Evolutionary conservation across 2,113 vertebrate genomes (phyloP).

Genomic region (Phycodurus eques): DNA sequence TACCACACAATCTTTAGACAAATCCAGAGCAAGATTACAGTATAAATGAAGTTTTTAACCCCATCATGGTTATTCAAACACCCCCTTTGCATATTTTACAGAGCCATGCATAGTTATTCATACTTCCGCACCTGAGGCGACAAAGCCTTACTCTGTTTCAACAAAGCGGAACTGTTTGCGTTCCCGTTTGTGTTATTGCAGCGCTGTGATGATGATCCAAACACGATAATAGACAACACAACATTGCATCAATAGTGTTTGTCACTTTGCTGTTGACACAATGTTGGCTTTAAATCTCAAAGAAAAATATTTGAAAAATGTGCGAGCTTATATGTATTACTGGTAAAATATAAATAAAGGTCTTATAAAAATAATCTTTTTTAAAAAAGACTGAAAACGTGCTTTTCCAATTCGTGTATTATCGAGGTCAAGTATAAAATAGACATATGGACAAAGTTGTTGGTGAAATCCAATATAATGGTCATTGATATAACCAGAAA

Average conservation of each 20-base stretch:
- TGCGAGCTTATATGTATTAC: neutral
- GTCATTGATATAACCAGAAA: too few relatives aligned
- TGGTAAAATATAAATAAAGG: neutral
- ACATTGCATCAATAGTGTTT: conserved; percentile 8
- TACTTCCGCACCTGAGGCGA: conserved; percentile 51
- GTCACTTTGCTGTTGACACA: neutral
- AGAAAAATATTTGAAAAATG: conserved; percentile 8
- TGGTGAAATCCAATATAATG: too few relatives aligned
- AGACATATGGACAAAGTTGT: too few relatives aligned
- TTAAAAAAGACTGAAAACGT: neutral
- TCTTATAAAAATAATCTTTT: neutral
- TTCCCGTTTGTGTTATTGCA: conserved; percentile 27
- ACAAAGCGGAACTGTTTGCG: conserved; percentile 37
- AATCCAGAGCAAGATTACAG: conserved; percentile 16
- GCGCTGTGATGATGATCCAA: conserved; percentile 15
- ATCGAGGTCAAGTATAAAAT: neutral
- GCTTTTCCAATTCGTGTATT: neutral
- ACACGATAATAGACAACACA: conserved; percentile 7
- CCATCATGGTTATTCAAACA: conserved; percentile 15
- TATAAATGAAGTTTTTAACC: conserved; percentile 14
- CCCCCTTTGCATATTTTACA: conserved; percentile 25
- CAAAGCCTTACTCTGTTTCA: conserved; percentile 44
- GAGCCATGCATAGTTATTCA: conserved; percentile 35
- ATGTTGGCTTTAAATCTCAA: conserved; percentile 13
- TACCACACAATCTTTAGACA: conserved; percentile 16